Base-by-base conservation (phyloP, 2,797 vertebrate species). In the Cyprinodon diabolis region DNA sequence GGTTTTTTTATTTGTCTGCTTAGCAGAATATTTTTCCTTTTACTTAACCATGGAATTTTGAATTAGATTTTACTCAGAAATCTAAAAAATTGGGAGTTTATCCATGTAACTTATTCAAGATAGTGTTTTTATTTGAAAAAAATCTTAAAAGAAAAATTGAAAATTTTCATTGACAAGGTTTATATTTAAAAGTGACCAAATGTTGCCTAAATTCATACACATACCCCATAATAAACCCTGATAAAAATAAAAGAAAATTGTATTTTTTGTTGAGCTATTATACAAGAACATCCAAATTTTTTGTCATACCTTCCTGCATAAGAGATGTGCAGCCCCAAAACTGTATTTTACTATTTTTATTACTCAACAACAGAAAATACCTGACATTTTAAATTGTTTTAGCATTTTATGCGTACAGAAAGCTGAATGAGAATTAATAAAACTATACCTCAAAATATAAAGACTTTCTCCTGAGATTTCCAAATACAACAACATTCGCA, bases 131-230 rank as follows among this genome's bases (percentile, higher is more conserved):
- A 65, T 70, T 72, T n/a, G 58, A 63, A 49, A 35, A 62, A 40
- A 51, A 70, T 30, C 52, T 75, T 13, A 47, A 43, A 60, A 25
- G 49, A 71, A 69, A 23, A 78, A 23, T 57, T 63, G 4, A 69
- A 69, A 68, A 79, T 54, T 47, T 51, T 69, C 63, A 37, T 68
- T 51, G 71, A 74, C 47, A 56, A 80, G 71, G 68, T 62, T 63
- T 75, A 81, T 68, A 77, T 82, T 19, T 67, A 19, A 25, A 86
- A 65, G 25, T 81, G 63, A 72, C 60, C 45, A 13, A 65, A 68
- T 68, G 79, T 21, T 79, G 52, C 56, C 75, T 89, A 84, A 90
- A 89, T 82, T 76, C 74, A 90, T 84, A 76, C 77, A 85, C 83
- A 86, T 84, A 75, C 79, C 77, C 76, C 65, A 82, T 21, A 79